Conservation (phyloP, 2,797 vertebrate genomes). For the Delichon dasypus region DNA sequence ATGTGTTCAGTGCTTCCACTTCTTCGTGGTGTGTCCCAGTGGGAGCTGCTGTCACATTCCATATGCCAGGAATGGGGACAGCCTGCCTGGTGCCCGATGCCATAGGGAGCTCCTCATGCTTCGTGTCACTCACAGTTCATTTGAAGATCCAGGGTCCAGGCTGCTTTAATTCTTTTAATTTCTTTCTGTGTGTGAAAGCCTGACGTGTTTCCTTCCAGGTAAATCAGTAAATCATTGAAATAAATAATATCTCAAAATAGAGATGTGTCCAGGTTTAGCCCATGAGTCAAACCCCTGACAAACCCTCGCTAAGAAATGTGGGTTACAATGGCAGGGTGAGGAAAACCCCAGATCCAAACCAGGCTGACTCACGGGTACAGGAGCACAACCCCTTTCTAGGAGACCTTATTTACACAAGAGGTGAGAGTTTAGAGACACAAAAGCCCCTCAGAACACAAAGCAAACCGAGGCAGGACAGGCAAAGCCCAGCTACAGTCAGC, state of each 20-base stretch:
- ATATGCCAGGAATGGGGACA: neutral
- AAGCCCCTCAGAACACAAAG: neutral
- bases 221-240: neutral
- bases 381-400: neutral
- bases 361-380: neutral
- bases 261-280: neutral
- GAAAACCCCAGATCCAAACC: neutral
- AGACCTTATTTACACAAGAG: neutral
- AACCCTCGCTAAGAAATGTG: neutral
- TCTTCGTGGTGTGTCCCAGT: neutral
- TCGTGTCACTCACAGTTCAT: neutral
- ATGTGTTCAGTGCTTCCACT: neutral
- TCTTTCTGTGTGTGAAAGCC: neutral
- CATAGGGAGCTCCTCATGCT: neutral
- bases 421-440: neutral
- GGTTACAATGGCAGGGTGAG: neutral
- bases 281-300: neutral
- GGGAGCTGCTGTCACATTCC: neutral
- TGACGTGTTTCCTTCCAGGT: neutral
- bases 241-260: fast-evolving
- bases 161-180: neutral
- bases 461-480: neutral
- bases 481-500: neutral
- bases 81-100: neutral
- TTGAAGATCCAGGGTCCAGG: neutral